Conservation (phyloP, 2,113 vertebrate species). For the Carassius auratus region DNA sequence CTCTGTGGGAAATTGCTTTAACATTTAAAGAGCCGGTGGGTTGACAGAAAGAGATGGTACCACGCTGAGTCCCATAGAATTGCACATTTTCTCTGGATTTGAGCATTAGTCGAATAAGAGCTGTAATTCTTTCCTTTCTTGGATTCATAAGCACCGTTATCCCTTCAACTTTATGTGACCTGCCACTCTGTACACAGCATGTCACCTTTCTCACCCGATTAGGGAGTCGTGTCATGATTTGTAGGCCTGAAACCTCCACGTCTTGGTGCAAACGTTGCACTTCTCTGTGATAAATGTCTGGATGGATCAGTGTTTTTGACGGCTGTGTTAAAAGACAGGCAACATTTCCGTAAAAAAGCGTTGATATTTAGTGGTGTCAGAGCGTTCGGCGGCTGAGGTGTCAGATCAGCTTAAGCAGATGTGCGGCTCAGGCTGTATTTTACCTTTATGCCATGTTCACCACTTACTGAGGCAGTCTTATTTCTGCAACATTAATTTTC, state of each 20-base stretch:
- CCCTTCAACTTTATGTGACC: neutral
- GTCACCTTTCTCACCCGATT: conserved; percentile 13
- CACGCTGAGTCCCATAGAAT: conserved; percentile 30
- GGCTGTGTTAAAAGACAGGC: conserved; percentile 11
- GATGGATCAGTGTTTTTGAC: conserved; percentile 30
- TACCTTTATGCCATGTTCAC: conserved; percentile 43
- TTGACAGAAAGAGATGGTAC: conserved; percentile 5
- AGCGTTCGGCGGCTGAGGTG: conserved; percentile 17
- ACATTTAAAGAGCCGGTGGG: conserved; percentile 35
- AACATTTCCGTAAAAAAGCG: conserved; percentile 22
- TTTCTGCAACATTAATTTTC: conserved; percentile 56
- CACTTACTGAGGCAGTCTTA: conserved; percentile 31
- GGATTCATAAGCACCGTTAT: conserved; percentile 5
- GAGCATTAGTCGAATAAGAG: neutral
- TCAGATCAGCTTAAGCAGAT: conserved; percentile 36
- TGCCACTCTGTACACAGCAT: neutral
- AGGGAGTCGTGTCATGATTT: conserved; percentile 21
- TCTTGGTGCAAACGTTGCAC: conserved; percentile 5
- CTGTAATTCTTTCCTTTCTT: conserved; percentile 17
- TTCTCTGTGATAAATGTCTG: conserved; percentile 35
- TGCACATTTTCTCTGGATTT: neutral
- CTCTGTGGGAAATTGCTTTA: conserved; percentile 39
- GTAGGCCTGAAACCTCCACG: neutral
- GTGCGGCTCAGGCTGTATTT: conserved; percentile 32
- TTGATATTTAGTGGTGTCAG: conserved; percentile 51